Percentiles rank a stretch among this genome's conserved stretches.
Conservation (phyloP, 2,113 vertebrate species). For the Sisor rabdophorus region DNA sequence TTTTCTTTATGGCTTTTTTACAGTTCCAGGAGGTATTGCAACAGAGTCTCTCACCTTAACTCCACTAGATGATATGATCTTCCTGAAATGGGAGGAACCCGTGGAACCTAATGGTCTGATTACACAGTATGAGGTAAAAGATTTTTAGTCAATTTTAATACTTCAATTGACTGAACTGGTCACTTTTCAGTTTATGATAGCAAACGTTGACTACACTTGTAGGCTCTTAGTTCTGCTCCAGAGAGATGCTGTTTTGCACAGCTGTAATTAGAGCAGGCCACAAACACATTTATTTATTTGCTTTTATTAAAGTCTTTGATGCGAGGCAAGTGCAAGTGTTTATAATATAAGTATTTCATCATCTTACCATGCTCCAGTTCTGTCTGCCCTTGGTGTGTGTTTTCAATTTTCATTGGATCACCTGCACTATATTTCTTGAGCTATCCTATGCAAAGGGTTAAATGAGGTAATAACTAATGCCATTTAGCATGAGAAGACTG, state of each 20-base stretch:
- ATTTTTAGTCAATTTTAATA: not conserved
- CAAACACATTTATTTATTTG: constrained; percentile 64
- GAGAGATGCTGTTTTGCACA: constrained; percentile 48
- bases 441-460: not conserved
- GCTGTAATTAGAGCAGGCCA: constrained; percentile 64
- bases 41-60: constrained; percentile 89
- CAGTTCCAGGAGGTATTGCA: constrained; percentile 88
- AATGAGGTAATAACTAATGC: constrained; percentile 1
- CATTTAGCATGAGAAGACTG: not conserved
- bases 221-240: constrained; percentile 50
- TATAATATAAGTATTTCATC: constrained; percentile 62
- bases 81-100: constrained; percentile 94
- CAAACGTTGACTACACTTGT: no score
- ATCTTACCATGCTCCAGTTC: constrained; percentile 23
- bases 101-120: constrained; percentile 92
- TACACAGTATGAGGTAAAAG: constrained; percentile 87
- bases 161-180: no score
- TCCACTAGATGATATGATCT: constrained; percentile 90
- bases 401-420: constrained; percentile 23
- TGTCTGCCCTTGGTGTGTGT: constrained; percentile 13
- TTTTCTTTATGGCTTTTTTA: not conserved
- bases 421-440: not conserved
- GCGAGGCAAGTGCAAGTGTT: constrained; percentile 58
- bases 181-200: no score
- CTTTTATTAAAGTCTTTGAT: constrained; percentile 55